Conservation (phyloP, 2,797 vertebrate genomes). For the Sarcoramphus papa region DNA sequence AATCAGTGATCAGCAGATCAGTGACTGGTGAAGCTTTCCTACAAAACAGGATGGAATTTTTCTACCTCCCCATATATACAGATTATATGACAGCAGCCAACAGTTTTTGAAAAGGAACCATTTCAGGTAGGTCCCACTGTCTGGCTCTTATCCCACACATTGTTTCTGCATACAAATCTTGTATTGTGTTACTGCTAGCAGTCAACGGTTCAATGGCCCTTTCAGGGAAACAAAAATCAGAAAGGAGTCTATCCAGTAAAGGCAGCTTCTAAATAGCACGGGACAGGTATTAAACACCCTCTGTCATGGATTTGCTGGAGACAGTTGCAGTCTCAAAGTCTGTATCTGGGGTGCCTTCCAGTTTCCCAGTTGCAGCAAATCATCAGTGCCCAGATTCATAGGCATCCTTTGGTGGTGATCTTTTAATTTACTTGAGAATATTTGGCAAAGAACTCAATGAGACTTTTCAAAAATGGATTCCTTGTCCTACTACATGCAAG, state of each 20-base stretch:
- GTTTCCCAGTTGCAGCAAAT: not conserved
- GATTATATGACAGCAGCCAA: not conserved
- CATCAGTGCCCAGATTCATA: not conserved
- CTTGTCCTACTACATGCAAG: not conserved
- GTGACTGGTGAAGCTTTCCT: conserved; percentile 23
- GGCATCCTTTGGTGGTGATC: not conserved
- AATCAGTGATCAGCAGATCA: not conserved
- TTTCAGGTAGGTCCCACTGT: not conserved
- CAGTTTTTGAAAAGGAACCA: not conserved
- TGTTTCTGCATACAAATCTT: conserved; percentile 48
- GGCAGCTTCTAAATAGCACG: conserved; percentile 7
- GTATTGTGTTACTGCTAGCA: conserved; percentile 14
- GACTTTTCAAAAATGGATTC: not conserved
- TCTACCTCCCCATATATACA: not conserved
- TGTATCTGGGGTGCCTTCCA: not conserved
- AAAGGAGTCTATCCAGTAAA: conserved; percentile 29
- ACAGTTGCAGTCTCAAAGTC: not conserved
- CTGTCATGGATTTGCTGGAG: not conserved
- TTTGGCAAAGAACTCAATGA: not conserved
- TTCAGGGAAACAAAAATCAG: conserved; percentile 45
- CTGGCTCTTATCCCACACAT: not conserved
- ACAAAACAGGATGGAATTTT: conserved; percentile 18
- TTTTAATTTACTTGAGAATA: not conserved
- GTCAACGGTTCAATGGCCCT: not conserved
- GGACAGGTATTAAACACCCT: not conserved